A percentile compares a stretch with the other conserved stretches of the same genome.
Conservation (phyloP, 2,888 invertebrate species). For the Pyrocoelia pectoralis region DNA sequence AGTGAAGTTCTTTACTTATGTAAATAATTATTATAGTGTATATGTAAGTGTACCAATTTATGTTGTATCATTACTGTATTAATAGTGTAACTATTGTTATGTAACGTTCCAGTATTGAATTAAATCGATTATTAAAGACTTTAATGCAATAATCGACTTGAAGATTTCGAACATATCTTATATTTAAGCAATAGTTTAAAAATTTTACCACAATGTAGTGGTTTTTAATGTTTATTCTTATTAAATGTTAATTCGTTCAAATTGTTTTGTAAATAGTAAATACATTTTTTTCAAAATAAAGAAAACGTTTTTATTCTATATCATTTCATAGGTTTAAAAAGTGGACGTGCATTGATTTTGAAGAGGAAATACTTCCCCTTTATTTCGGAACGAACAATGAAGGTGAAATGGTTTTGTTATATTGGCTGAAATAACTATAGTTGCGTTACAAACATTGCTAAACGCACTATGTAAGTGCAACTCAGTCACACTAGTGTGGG, state of each 20-base stretch:
- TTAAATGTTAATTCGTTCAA: not conserved
- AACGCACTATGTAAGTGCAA: no score
- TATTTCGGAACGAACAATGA: no score
- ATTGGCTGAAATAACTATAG: no score
- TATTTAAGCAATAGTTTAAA: not conserved
- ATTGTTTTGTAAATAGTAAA: not conserved
- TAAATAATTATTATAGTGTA: not conserved
- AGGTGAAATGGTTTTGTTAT: no score
- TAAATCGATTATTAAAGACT: not conserved
- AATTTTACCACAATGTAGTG: not conserved
- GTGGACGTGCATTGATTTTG: no score
- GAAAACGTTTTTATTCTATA: no score
- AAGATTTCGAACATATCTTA: not conserved
- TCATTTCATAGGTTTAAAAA: no score
- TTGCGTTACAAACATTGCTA: no score
- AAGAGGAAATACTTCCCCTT: no score
- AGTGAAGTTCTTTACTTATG: constrained; percentile 3
- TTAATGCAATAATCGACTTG: not conserved
- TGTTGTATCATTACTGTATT: constrained; percentile 16
- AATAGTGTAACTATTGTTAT: not conserved
- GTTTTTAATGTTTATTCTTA: not conserved
- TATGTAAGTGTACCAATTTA: not conserved
- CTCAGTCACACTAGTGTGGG: no score
- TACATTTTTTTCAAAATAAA: no score
- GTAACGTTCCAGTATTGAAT: not conserved